These are phyloP conservation scores for Spialia ferax DNA, from an alignment of 2,888 invertebrate genomes.

Conservation along the genomic window DNA sequence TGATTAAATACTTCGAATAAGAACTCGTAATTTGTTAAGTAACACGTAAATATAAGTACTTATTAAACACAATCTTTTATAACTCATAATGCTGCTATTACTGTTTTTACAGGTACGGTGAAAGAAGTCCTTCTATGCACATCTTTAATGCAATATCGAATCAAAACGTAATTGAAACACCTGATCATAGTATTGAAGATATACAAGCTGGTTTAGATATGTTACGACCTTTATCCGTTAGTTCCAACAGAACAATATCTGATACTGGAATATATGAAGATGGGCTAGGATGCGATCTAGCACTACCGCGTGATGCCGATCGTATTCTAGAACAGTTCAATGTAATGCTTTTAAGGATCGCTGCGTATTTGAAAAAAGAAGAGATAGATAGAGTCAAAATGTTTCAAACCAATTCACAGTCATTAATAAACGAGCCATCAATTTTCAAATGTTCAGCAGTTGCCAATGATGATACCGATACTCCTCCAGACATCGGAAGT, in stretches of 20 bases:
- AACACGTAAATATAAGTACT: no score
- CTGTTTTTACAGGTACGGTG: constrained; percentile 57
- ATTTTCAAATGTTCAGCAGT: constrained; percentile 47
- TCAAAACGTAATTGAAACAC: constrained; percentile 42
- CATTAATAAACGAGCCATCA: constrained; percentile 39
- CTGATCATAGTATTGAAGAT: constrained; percentile 54
- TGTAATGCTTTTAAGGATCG: constrained; percentile 72
- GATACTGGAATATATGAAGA: constrained; percentile 69
- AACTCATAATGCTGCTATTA: neutral
- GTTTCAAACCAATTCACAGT: constrained; percentile 47
- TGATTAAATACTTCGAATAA: no score
- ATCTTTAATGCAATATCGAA: constrained; percentile 36
- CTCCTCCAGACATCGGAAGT: constrained; percentile 64
- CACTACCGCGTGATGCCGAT: constrained; percentile 71
- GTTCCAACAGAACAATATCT: constrained; percentile 55
- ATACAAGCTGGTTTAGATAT: constrained; percentile 49
- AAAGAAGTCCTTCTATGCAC: constrained; percentile 47
- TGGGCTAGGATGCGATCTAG: constrained; percentile 68
- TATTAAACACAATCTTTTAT: no score
- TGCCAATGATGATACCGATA: constrained; percentile 59
- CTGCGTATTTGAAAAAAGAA: constrained; percentile 61
- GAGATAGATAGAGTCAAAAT: constrained; percentile 50
- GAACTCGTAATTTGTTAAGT: no score
- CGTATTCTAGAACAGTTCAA: constrained; percentile 78
- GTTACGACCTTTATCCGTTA: constrained; percentile 50